phyloP scores from a whole-genome alignment of 1,140 invertebrate genomes.

The Pantala flavescens region DNA sequence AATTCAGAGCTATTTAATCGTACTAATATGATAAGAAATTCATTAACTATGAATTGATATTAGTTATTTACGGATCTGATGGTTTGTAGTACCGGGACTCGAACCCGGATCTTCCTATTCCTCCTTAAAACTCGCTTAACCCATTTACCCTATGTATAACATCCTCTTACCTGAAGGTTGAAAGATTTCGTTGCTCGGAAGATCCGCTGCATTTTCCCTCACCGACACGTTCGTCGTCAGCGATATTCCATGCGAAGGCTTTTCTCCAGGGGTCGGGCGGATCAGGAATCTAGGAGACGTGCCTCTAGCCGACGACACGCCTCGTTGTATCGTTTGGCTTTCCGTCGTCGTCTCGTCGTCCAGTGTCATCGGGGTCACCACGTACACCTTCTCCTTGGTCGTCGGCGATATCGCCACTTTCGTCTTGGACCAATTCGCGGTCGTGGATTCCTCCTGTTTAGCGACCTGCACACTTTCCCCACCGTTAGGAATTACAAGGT shows the following conservation, averaged over 20 bases:
- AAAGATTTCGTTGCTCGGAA: not conserved
- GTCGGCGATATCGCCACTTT: conserved; percentile 56
- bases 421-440: conserved; percentile 10
- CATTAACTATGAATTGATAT: no score
- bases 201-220: not conserved
- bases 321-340: not conserved
- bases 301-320: conserved; percentile 47
- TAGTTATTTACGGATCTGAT: no score
- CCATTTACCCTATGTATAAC: not conserved
- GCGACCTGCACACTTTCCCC: conserved; percentile 13
- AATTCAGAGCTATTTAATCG: no score
- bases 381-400: conserved; percentile 51
- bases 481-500: not conserved
- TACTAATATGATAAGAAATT: no score
- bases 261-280: conserved; percentile 41
- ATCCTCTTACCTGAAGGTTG: not conserved
- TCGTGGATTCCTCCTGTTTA: conserved; percentile 14
- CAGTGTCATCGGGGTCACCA: conserved; percentile 18
- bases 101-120: no score
- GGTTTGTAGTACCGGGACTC: no score
- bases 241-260: not conserved
- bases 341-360: conserved; percentile 12
- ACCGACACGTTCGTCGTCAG: not conserved
- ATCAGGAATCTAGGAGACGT: conserved; percentile 45
- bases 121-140: not conserved